Conservation (phyloP, 2,888 invertebrate species). For the Mythimna lalbum region DNA sequence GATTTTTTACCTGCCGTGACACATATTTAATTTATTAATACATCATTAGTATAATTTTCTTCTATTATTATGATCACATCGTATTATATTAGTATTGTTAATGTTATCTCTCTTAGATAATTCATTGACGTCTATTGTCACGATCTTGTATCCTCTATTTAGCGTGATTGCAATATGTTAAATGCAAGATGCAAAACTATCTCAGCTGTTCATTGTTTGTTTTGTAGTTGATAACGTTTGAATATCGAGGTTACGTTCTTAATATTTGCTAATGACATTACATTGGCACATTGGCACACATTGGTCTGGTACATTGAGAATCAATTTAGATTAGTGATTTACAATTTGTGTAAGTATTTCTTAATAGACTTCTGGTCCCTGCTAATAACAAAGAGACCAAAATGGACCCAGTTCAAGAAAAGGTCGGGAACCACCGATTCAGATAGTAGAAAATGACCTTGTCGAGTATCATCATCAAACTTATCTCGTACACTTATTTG, state of each 20-base stretch:
- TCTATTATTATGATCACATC: constrained; percentile 5
- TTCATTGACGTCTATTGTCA: constrained; percentile 66
- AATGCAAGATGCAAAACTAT: constrained; percentile 9
- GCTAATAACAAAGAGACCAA: too few relatives aligned
- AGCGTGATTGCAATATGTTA: constrained; percentile 68
- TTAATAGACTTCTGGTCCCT: too few relatives aligned
- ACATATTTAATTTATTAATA: not conserved
- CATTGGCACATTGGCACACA: too few relatives aligned
- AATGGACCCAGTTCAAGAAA: too few relatives aligned
- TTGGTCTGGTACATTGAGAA: constrained; percentile 1
- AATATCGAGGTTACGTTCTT: not conserved
- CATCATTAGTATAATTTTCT: constrained; percentile 3
- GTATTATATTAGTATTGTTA: constrained; percentile 29
- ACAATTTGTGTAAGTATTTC: too few relatives aligned
- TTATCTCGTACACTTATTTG: too few relatives aligned
- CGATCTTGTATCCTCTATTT: constrained; percentile 65
- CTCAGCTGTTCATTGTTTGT: constrained; percentile 9
- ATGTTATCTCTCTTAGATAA: constrained; percentile 52
- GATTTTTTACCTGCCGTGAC: not conserved
- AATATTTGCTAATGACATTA: constrained; percentile 8
- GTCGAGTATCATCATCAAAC: not conserved
- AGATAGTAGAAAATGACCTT: not conserved
- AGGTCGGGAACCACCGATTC: too few relatives aligned
- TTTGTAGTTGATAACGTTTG: constrained; percentile 17
- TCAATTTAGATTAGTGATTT: not conserved